phyloP scores from a whole-genome alignment of 1,140 invertebrate species.

The Sesamia nonagrioides region DNA sequence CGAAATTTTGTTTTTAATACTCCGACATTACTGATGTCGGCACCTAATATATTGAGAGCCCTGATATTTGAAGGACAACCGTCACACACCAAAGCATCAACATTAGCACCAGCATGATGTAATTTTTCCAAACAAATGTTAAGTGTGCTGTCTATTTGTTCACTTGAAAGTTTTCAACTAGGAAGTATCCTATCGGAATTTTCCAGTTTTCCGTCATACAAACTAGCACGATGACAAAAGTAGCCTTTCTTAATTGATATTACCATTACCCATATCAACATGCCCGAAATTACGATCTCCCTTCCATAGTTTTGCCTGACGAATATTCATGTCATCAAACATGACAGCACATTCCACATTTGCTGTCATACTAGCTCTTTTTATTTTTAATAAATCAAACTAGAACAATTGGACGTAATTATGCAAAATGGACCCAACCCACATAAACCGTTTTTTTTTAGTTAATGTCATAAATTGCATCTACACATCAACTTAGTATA shows the following conservation, averaged over 20 bases:
- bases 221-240: neutral
- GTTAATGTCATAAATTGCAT: too few relatives aligned
- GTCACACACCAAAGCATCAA: neutral
- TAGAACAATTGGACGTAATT: too few relatives aligned
- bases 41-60: neutral
- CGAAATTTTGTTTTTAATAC: neutral
- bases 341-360: neutral
- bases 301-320: neutral
- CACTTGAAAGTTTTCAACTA: neutral
- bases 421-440: too few relatives aligned
- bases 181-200: neutral
- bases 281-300: neutral
- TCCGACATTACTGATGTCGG: neutral
- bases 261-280: neutral
- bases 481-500: too few relatives aligned
- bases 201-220: neutral
- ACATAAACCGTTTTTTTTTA: too few relatives aligned
- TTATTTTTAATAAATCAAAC: neutral
- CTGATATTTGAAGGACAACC: neutral
- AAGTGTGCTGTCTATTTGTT: neutral
- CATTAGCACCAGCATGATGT: neutral
- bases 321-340: conserved; percentile 2
- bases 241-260: neutral
- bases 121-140: conserved; percentile 1
- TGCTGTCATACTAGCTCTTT: neutral